Base-by-base conservation (phyloP, 2,113 vertebrate species). In the Marmota flaviventris region DNA sequence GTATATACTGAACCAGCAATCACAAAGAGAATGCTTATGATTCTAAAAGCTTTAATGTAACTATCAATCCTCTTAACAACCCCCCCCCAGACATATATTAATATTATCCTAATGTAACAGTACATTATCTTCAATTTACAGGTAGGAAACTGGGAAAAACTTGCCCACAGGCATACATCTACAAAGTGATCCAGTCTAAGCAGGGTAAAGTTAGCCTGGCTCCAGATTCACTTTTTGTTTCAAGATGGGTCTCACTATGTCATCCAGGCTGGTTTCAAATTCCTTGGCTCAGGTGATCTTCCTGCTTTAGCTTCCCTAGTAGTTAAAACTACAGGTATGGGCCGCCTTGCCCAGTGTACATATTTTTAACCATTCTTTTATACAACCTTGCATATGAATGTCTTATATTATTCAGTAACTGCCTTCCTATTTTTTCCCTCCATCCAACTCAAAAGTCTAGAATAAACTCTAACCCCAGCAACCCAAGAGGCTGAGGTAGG, bases 361-460 rank as follows among this genome's bases (percentile, higher is more conserved):
- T 63, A 39, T 32, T 63, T 83, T 81, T 39, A 81, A 85, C 34
- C 17, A 72, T n/a, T 72, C 65, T 85, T 89, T 88, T 63, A 79
- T 24, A 8, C 11, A 93, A 87, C 9, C 72, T 39, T 90, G n/a
- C 56, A 65, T 63, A 75, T 85, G 79, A 93, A 93, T 88, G 51
- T 63, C 72, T 84, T 79, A 82, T 90, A 79, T 87, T 91, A 95
- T 10, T 82, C 67, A 73, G 86, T 27, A 53, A 75, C 18, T 73
- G 37, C 27, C 37, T 42, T 39, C 6, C 27, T 86, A 34, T 48
- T 81, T 72, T 86, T 75, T 48, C 25, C 61, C 63, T 87, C 78
- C 65, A 12, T 25, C 77, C 32, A 96, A 87, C 48, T 88, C 77
- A 87, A 93, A 95, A 89, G 9, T 12, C 65, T 81, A 92, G 67